Conservation (phyloP, 2,797 vertebrate species). For the Gambusia yucatana region DNA sequence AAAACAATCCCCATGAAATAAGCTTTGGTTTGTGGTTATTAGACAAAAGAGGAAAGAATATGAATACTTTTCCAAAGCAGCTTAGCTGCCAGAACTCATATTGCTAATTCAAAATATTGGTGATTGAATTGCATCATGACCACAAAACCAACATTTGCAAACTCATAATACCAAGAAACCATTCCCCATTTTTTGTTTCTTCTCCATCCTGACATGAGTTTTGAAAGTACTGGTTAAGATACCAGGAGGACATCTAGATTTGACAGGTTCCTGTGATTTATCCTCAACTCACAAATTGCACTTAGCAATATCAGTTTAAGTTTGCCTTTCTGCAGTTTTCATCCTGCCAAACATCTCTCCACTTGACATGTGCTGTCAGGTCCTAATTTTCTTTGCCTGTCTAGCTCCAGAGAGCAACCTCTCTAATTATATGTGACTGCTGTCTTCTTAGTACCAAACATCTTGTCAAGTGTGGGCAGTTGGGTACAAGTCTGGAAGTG, state of each 20-base stretch:
- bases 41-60: background rate
- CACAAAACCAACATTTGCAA: conserved; percentile 8
- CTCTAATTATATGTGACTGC: conserved; percentile 51
- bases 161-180: background rate
- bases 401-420: conserved; percentile 29
- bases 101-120: conserved; percentile 6
- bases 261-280: background rate
- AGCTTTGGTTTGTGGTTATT: background rate
- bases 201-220: conserved; percentile 1
- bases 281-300: conserved; percentile 15
- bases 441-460: conserved; percentile 26
- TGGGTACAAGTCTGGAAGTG: conserved; percentile 5
- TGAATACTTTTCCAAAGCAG: background rate
- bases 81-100: background rate
- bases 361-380: conserved; percentile 40
- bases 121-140: conserved; percentile 25
- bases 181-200: background rate
- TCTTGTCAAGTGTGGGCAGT: conserved; percentile 30
- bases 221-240: conserved; percentile 9
- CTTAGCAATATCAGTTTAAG: conserved; percentile 19
- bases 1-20: background rate
- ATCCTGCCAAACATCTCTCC: conserved; percentile 26
- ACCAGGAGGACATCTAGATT: conserved; percentile 6
- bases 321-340: conserved; percentile 15
- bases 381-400: conserved; percentile 46